Evolutionary conservation across 2,888 invertebrate species (phyloP).

Genomic region (Caenorhabditis afra): DNA sequence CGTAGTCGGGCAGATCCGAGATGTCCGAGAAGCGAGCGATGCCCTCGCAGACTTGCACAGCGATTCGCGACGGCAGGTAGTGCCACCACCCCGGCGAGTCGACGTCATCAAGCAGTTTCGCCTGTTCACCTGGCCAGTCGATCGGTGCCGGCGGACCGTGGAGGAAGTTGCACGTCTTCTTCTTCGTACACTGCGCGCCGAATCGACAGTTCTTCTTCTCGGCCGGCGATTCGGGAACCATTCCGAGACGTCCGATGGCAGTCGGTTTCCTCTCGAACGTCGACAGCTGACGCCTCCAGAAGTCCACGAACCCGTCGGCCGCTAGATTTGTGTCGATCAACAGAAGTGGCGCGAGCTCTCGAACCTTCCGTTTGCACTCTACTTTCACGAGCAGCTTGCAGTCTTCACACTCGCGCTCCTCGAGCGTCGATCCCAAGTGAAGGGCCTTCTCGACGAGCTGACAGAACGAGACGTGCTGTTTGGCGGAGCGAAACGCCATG

Average conservation of each 20-base stretch:
- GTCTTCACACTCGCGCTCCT: slow-evolving; percentile 56
- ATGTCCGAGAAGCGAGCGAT: slow-evolving; percentile 40
- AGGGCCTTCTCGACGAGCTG: slow-evolving; percentile 65
- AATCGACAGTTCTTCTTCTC: slow-evolving; percentile 52
- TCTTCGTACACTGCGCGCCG: slow-evolving; percentile 41
- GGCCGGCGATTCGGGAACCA: slow-evolving; percentile 12
- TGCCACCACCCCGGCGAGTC: slow-evolving; percentile 57
- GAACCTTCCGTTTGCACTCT: slow-evolving; percentile 60
- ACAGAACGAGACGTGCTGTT: slow-evolving; percentile 52
- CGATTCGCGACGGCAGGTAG: slow-evolving; percentile 39
- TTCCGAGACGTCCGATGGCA: background rate
- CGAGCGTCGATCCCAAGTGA: slow-evolving; percentile 38
- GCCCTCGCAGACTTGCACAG: slow-evolving; percentile 27
- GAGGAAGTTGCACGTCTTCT: slow-evolving; percentile 64
- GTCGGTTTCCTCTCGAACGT: slow-evolving; percentile 33
- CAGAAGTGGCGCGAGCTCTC: slow-evolving; percentile 59
- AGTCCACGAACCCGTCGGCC: slow-evolving; percentile 25
- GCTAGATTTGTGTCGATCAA: slow-evolving; percentile 63
- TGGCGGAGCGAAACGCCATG: background rate
- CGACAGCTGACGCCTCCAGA: slow-evolving; percentile 63
- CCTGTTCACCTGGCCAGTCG: slow-evolving; percentile 62
- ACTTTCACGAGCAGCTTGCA: slow-evolving; percentile 18
- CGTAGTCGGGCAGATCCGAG: slow-evolving; percentile 32
- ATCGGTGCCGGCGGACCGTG: slow-evolving; percentile 49
- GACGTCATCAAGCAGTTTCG: slow-evolving; percentile 59